Percentiles rank a stretch among this genome's conserved stretches.
phyloP scores from a whole-genome alignment of 2,888 invertebrate species.

The Melanophora roralis region DNA sequence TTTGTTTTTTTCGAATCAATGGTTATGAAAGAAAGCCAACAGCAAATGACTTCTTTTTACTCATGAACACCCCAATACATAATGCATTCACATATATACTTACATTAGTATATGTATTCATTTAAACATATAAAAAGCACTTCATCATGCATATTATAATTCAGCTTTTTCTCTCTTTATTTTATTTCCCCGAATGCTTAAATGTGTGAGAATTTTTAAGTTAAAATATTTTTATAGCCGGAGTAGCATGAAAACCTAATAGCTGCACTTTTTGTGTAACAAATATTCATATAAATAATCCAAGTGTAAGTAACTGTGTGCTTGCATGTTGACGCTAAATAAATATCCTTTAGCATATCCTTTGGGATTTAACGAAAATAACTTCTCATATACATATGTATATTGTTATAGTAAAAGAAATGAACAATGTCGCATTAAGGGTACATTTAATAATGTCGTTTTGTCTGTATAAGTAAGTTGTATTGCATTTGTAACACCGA shows the following conservation, averaged over 20 bases:
- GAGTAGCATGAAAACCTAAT: slow-evolving; percentile 46
- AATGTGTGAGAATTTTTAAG: slow-evolving; percentile 1
- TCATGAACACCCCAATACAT: background rate
- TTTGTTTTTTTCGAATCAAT: too few species aligned
- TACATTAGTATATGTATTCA: too few species aligned
- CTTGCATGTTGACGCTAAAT: slow-evolving; percentile 26
- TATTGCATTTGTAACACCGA: background rate
- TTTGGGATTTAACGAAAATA: slow-evolving; percentile 71
- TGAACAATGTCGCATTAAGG: background rate
- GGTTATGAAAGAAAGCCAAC: background rate
- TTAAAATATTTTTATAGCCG: slow-evolving; percentile 30
- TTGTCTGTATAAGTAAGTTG: background rate
- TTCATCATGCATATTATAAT: background rate
- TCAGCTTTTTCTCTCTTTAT: background rate
- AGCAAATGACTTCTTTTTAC: background rate
- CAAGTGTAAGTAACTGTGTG: background rate
- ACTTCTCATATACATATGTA: slow-evolving; percentile 73
- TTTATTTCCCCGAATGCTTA: background rate
- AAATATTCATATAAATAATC: too few species aligned
- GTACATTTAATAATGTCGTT: background rate
- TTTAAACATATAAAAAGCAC: background rate
- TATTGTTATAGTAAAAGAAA: slow-evolving; percentile 64
- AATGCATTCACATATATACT: background rate
- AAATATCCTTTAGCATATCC: slow-evolving; percentile 62
- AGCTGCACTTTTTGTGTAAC: slow-evolving; percentile 26